Percentiles rank a stretch among this genome's conserved stretches.
phyloP scores from a whole-genome alignment of 2,888 invertebrate species.

The Coelopa pilipes region DNA sequence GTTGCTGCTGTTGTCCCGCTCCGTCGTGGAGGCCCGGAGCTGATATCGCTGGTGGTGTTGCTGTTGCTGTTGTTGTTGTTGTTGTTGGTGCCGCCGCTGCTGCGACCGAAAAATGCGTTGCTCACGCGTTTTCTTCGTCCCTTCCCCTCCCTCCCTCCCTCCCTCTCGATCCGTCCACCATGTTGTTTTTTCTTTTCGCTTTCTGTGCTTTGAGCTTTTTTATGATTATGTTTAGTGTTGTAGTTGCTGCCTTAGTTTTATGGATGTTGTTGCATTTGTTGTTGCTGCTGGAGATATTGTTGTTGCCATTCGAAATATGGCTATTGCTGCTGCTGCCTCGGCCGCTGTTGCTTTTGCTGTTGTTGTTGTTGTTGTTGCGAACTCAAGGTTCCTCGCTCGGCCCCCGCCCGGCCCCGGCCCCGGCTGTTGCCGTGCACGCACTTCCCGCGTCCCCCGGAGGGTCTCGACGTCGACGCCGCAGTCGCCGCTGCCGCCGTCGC shows the following conservation, averaged over 20 bases:
- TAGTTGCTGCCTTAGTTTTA: background rate
- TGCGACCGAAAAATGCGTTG: conserved; percentile 16
- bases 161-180: background rate
- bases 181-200: background rate
- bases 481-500: background rate
- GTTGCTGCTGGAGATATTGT: conserved; percentile 11
- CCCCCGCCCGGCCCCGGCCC: background rate
- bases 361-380: conserved; percentile 38
- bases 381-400: conserved; percentile 47
- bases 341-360: conserved; percentile 29
- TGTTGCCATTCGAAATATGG: background rate
- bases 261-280: conserved; percentile 11
- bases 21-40: conserved; percentile 48
- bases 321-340: conserved; percentile 6
- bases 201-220: conserved; percentile 19
- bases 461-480: background rate
- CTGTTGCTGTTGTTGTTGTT: conserved; percentile 22
- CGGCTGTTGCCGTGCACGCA: conserved; percentile 37
- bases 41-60: conserved; percentile 10
- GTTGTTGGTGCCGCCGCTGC: conserved; percentile 3
- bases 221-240: too few species aligned
- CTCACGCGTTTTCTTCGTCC: background rate
- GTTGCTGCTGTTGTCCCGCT: conserved; percentile 42
- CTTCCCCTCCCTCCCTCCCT: background rate
- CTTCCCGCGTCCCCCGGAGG: conserved; percentile 28